Percentiles rank a stretch among this genome's conserved stretches.
These are phyloP conservation scores for Petroica traversi DNA, from an alignment of 2,113 vertebrate genomes.

Conservation along the genomic window DNA sequence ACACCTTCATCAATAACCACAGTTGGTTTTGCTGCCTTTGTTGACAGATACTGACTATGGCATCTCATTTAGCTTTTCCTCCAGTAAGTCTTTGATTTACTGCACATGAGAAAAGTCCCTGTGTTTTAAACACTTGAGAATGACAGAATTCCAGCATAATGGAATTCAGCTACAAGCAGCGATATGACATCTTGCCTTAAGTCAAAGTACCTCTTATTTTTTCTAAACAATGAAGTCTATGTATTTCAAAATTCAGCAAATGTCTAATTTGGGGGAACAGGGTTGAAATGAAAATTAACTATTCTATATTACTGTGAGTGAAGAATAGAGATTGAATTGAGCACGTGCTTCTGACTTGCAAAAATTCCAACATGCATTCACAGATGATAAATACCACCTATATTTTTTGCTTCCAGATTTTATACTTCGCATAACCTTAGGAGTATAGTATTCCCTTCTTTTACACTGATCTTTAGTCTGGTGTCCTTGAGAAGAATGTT, in stretches of 20 bases:
- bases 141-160: neutral
- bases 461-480: neutral
- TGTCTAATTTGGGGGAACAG: neutral
- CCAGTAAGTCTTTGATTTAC: neutral
- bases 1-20: fast-evolving
- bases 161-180: neutral
- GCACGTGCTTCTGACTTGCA: neutral
- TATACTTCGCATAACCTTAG: neutral
- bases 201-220: neutral
- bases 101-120: neutral
- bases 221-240: neutral
- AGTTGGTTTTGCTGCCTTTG: neutral
- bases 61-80: neutral
- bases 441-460: neutral
- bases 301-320: neutral
- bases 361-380: neutral
- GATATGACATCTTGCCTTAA: neutral
- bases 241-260: neutral
- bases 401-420: neutral
- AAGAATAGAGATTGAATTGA: neutral
- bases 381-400: neutral
- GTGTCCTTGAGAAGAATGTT: neutral
- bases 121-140: neutral
- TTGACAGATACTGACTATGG: neutral
- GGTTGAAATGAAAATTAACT: neutral